A percentile compares a stretch with the other conserved stretches of the same genome.
Conservation (phyloP, 2,797 vertebrate genomes). For the Enoplosus armatus region DNA sequence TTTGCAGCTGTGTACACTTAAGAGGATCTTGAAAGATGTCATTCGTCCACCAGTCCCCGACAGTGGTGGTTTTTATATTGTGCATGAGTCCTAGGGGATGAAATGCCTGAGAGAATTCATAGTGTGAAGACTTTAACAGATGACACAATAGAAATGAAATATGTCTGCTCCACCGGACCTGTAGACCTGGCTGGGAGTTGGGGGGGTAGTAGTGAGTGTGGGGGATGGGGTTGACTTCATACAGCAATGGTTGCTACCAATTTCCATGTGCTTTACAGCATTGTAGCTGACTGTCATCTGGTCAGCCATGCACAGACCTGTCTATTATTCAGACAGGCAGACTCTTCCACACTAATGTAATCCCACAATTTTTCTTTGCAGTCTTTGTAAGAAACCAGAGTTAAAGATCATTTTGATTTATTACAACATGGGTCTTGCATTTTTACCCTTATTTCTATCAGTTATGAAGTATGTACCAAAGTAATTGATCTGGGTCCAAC, state of each 20-base stretch:
- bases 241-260: conserved; percentile 50
- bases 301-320: conserved; percentile 33
- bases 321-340: conserved; percentile 14
- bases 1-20: conserved; percentile 75
- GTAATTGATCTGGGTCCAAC: neutral
- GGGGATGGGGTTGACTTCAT: conserved; percentile 24
- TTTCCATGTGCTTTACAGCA: conserved; percentile 67
- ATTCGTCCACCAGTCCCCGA: conserved; percentile 61
- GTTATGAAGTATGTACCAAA: neutral
- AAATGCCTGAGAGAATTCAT: conserved; percentile 62
- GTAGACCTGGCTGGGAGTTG: conserved; percentile 31
- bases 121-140: conserved; percentile 83
- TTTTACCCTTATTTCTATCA: neutral
- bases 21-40: conserved; percentile 52
- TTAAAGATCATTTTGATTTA: neutral
- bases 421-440: neutral
- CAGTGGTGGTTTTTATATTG: conserved; percentile 68
- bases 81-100: conserved; percentile 67
- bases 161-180: conserved; percentile 69
- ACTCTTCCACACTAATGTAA: neutral
- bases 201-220: neutral
- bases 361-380: neutral
- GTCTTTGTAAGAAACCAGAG: neutral
- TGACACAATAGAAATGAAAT: conserved; percentile 79
- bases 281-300: conserved; percentile 30